Evolutionary conservation across 1,140 invertebrate species (phyloP).

Genomic region (Brachystomella parvula): DNA sequence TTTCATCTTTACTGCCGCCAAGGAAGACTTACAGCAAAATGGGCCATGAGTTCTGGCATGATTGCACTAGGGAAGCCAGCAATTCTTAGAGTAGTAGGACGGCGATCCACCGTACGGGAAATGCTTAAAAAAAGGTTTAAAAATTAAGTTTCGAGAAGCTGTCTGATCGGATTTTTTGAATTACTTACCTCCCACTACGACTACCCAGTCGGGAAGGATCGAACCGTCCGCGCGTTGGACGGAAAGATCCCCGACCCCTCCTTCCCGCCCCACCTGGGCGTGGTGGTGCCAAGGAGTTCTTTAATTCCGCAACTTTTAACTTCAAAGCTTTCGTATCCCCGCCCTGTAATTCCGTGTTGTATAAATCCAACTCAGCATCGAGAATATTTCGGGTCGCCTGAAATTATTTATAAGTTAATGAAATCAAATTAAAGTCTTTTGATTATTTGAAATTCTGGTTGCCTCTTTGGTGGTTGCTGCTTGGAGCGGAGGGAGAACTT

Average conservation of each 20-base stretch:
- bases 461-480: not conserved
- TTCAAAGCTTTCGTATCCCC: constrained; percentile 64
- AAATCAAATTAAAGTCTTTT: not conserved
- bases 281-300: constrained; percentile 41
- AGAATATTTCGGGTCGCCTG: constrained; percentile 72
- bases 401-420: not conserved
- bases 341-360: constrained; percentile 70
- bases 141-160: not conserved
- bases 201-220: too few relatives aligned
- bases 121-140: constrained; percentile 46
- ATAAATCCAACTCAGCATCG: constrained; percentile 78
- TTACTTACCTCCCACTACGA: constrained; percentile 17
- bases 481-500: not conserved
- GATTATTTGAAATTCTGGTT: not conserved
- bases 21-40: constrained; percentile 55
- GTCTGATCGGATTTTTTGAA: not conserved
- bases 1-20: too few relatives aligned
- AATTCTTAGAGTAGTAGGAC: constrained; percentile 68
- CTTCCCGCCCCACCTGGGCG: not conserved
- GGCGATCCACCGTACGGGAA: constrained; percentile 59
- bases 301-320: constrained; percentile 63
- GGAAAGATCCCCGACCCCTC: constrained; percentile 17
- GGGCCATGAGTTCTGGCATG: constrained; percentile 57
- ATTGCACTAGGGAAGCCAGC: constrained; percentile 67
- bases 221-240: constrained; percentile 23